These are phyloP conservation scores for Eriocheir sinensis DNA, from an alignment of 1,140 invertebrate species.

Conservation along the genomic window DNA sequence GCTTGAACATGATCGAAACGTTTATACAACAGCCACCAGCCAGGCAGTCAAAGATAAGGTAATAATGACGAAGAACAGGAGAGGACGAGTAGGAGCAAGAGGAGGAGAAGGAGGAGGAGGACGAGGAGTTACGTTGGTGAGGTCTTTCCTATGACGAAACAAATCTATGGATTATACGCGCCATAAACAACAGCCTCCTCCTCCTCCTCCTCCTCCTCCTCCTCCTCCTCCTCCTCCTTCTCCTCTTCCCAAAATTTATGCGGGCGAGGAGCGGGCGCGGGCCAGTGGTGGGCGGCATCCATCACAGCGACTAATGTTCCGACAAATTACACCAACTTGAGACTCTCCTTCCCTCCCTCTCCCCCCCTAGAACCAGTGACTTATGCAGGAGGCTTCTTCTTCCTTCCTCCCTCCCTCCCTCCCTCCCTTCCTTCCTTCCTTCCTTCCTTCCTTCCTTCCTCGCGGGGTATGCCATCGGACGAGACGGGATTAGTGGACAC, in stretches of 20 bases:
- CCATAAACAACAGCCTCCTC: constrained; percentile 40
- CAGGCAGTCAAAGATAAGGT: too few relatives aligned
- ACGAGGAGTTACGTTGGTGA: too few relatives aligned
- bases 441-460: not conserved
- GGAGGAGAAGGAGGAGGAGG: too few relatives aligned
- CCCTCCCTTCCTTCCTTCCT: constrained; percentile 1
- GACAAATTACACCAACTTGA: constrained; percentile 60
- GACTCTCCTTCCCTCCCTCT: not conserved
- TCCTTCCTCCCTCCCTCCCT: not conserved
- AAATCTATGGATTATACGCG: constrained; percentile 51
- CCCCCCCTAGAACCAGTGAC: not conserved
- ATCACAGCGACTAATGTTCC: constrained; percentile 66
- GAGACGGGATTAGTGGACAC: not conserved
- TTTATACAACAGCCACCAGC: too few relatives aligned
- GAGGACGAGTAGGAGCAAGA: too few relatives aligned
- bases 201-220: too few relatives aligned
- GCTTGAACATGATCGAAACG: too few relatives aligned
- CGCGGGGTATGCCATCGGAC: not conserved
- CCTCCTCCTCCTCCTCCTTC: too few relatives aligned
- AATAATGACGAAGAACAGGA: too few relatives aligned
- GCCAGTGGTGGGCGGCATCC: constrained; percentile 43
- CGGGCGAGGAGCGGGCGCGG: not conserved
- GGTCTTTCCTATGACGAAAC: not conserved
- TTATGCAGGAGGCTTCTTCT: constrained; percentile 1
- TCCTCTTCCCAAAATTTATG: not conserved